These are phyloP conservation scores for Rhinatrema bivittatum DNA, from an alignment of 2,797 vertebrate genomes.

Conservation along the genomic window DNA sequence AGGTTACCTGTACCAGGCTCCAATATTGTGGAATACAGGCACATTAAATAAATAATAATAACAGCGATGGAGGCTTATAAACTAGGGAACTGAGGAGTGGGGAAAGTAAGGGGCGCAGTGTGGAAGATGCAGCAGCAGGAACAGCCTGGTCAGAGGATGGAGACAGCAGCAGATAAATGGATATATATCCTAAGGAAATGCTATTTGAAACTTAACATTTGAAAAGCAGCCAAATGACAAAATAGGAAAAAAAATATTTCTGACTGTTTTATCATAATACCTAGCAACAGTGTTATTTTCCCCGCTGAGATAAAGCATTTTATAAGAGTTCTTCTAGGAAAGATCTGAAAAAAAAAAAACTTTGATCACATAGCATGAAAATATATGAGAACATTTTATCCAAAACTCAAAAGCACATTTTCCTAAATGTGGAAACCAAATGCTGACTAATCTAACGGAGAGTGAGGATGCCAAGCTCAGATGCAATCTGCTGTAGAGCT, in stretches of 20 bases:
- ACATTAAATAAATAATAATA: no score
- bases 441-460: constrained; percentile 48
- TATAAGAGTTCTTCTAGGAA: constrained; percentile 37
- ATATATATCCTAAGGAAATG: no score
- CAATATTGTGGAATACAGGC: no score
- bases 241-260: neutral
- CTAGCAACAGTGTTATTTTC: constrained; percentile 12
- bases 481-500: constrained; percentile 34
- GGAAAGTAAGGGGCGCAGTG: no score
- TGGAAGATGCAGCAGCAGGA: no score
- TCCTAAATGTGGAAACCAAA: constrained; percentile 50
- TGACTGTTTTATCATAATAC: constrained; percentile 8
- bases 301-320: constrained; percentile 12
- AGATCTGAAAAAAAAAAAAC: constrained; percentile 45
- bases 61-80: no score
- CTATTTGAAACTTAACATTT: no score
- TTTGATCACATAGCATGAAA: constrained; percentile 44
- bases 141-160: no score
- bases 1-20: no score
- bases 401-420: constrained; percentile 29
- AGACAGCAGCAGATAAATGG: no score
- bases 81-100: no score
- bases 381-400: constrained; percentile 42
- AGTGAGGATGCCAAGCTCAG: constrained; percentile 36
- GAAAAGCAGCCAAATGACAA: constrained; percentile 4